Base-by-base conservation (phyloP, 2,113 vertebrate species). In the Nesoenas mayeri region DNA sequence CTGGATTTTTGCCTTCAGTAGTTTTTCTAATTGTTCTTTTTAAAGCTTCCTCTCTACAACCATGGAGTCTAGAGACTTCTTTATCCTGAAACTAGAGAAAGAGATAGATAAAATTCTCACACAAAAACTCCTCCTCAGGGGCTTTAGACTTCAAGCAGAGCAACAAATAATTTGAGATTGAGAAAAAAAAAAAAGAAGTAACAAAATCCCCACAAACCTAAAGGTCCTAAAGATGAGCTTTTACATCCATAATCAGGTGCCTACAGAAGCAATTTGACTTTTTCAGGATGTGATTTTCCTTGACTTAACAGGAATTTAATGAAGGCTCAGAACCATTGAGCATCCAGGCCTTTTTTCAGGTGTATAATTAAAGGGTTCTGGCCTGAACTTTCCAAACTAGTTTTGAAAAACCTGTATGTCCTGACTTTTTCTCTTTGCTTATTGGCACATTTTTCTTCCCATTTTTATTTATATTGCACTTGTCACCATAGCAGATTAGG, bases 391-490 rank as follows among this genome's bases (percentile, higher is more conserved):
- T 16, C 19, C 12, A 15, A 60, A 80, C 29, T 19, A 67, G 28
- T 65, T 95, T 78, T 53, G 26, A 80, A 77, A 91, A 96, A 85
- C 34, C 56, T 69, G 0, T 36, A 14, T 81, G 20, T 86, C 16
- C 25, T 67, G 48, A 91, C 5, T 90, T 86, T 70, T 88, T 60
- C 11, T 74, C 16, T 67, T 86, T 18, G 25, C 62, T 75, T 86
- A 88, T 50, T 47, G 31, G 12, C 47, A 86, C 17, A 85, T 75
- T 84, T 93, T 88, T 81, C n/a, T 18, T 75, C 48, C 77, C 9
- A 47, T 32, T 71, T 93, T 92, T 95, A 67, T 97, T 95, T 96
- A 61, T 94, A 67, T 84, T 88, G 48, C 12, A 57, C 50, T 86
- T 87, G 31, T 84, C 90, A 94, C 31, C 7, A 8, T 13, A 88